Evolutionary conservation across 1,140 invertebrate species (phyloP).

Genomic region (Drosophila ogumai): DNA sequence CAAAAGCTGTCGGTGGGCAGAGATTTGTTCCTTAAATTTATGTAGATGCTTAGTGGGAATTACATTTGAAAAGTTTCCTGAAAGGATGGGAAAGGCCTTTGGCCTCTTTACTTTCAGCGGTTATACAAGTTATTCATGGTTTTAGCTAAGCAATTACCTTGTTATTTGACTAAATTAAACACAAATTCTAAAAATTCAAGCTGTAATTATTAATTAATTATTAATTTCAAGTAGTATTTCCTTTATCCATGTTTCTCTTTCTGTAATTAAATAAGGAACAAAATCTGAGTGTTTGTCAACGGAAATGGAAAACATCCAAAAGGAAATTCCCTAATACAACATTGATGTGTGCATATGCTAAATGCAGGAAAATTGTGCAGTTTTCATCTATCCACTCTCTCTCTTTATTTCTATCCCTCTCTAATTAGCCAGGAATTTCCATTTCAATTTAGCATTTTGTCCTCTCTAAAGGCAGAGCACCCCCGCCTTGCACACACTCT

Average conservation of each 20-base stretch:
- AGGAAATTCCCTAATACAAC: conserved; percentile 53
- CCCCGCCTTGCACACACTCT: not conserved
- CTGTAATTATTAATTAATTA: not conserved
- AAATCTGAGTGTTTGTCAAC: conserved; percentile 27
- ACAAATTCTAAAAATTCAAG: not conserved
- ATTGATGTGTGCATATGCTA: conserved; percentile 21
- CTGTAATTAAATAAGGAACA: conserved; percentile 60
- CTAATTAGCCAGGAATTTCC: conserved; percentile 60
- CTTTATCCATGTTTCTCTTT: not conserved
- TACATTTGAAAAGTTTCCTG: not conserved
- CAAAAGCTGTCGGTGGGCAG: conserved; percentile 39
- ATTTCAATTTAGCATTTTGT: conserved; percentile 47
- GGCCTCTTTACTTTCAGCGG: not conserved
- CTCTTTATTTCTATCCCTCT: not conserved
- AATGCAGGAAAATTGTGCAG: conserved; percentile 62
- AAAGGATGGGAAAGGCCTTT: not conserved
- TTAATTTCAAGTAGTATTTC: not conserved
- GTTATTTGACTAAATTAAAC: not conserved
- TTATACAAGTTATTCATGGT: not conserved
- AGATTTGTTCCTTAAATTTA: conserved; percentile 36
- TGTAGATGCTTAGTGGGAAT: conserved; percentile 17
- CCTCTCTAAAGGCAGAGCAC: not conserved
- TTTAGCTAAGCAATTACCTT: not conserved
- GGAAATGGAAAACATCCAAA: conserved; percentile 64
- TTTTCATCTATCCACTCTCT: conserved; percentile 4